These are phyloP conservation scores for Chorisops tibialis DNA, from an alignment of 2,888 invertebrate species.

Conservation along the genomic window DNA sequence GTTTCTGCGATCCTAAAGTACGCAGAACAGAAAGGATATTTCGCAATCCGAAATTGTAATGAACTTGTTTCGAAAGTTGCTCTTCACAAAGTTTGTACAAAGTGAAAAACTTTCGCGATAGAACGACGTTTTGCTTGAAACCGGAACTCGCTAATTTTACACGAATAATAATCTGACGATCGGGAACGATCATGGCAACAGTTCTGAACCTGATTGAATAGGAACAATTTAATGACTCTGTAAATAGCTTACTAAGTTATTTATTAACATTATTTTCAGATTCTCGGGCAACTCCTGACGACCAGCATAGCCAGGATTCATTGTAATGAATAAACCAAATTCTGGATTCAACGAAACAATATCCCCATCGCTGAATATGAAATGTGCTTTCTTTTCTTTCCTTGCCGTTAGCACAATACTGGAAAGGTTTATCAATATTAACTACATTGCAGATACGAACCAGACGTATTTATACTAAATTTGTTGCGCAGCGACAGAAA, in stretches of 20 bases:
- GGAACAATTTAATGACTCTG: no score
- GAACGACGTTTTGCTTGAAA: constrained; percentile 78
- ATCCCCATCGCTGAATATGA: constrained; percentile 79
- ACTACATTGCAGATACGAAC: no score
- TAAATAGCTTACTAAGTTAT: no score
- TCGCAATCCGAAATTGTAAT: constrained; percentile 80
- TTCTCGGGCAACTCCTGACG: constrained; percentile 88
- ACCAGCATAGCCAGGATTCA: constrained; percentile 92
- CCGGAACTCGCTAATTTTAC: constrained; percentile 88
- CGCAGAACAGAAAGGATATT: constrained; percentile 78
- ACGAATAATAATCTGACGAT: constrained; percentile 85
- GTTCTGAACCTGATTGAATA: constrained; percentile 62
- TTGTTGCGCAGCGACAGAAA: constrained; percentile 91
- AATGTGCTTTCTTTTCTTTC: constrained; percentile 60
- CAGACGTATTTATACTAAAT: constrained; percentile 63
- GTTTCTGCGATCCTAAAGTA: constrained; percentile 76
- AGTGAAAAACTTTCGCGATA: constrained; percentile 80
- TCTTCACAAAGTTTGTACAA: constrained; percentile 87
- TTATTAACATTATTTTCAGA: constrained; percentile 71
- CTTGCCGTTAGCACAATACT: constrained; percentile 57
- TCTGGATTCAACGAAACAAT: constrained; percentile 76
- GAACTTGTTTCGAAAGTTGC: constrained; percentile 85
- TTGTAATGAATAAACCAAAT: constrained; percentile 82
- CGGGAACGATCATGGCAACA: constrained; percentile 93
- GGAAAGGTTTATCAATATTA: no score